Evolutionary conservation across 2,113 vertebrate genomes (phyloP).

Genomic region (Marmota monax): DNA sequence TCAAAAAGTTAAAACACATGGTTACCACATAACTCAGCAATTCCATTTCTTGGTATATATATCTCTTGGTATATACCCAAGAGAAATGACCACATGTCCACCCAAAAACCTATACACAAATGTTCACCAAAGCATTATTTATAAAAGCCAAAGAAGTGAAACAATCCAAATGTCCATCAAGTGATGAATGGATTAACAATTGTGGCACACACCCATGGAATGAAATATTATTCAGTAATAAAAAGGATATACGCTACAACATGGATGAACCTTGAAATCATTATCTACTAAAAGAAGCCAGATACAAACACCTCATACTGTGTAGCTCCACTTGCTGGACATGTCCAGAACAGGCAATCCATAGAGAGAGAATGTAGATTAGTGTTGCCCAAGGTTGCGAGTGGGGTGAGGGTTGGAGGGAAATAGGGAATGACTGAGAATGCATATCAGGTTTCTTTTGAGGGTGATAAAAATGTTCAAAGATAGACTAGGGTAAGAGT

Average conservation of each 20-base stretch:
- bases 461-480: neutral
- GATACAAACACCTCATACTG: neutral
- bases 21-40: neutral
- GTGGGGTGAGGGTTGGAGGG: neutral
- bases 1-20: neutral
- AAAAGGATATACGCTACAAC: neutral
- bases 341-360: neutral
- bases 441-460: neutral
- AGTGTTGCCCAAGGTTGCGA: neutral
- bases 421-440: neutral
- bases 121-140: neutral
- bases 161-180: neutral
- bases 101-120: neutral
- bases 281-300: neutral
- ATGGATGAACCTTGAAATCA: neutral
- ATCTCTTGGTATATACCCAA: neutral
- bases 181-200: neutral
- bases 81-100: neutral
- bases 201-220: neutral
- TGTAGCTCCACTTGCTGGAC: neutral
- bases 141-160: neutral
- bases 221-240: neutral
- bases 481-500: neutral
- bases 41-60: neutral
- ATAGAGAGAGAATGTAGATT: neutral